Base-by-base conservation (phyloP, 2,797 vertebrate genomes). In the Eospalax fontanierii region DNA sequence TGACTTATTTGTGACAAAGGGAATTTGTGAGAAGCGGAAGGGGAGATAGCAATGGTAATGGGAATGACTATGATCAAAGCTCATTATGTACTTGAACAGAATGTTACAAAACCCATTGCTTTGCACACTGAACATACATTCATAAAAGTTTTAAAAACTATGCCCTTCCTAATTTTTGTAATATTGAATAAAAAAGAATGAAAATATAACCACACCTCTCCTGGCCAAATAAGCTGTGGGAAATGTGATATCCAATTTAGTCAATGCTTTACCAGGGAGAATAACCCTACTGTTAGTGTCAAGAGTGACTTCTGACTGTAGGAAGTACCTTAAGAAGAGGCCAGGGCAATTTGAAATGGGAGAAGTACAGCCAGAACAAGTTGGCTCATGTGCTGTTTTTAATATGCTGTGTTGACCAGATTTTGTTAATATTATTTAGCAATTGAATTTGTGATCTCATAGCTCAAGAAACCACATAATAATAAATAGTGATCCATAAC, bases 221-320 rank as follows among this genome's bases (percentile, higher is more conserved):
- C 4, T 33, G 1, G 15, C 0, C 61, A 43, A 38, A 76, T 15
- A 73, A 21, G 73, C 70, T 38, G 1, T 68, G 65, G 46, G 83
- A 94, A 89, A 40, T 30, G 19, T 4, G 24, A n/a, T 80, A 75
- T 82, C 43, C 19, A n/a, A 0, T 54, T 87, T 81, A 65, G 85
- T 87, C 46, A 38, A 1, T 63, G 75, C 65, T 10, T 92, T 82
- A 16, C 40, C 46, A 50, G 22, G 71, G 50, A 86, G 35, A 90
- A 78, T 81, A 85, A 65, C 33, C 68, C 50, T 50, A 59, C 26
- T 76, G 0, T 92, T 85, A 71, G 28, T 33, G 9, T 82, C 59
- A 71, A 78, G 40, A 61, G 50, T n/a, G 54, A 43, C 50, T 95
- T 90, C 79, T 89, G 86, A 68, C 46, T 57, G 1, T 54, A 35